Evolutionary conservation across 2,113 vertebrate species (phyloP), one percentile per base, ranked within the genome.

Genomic region (Illadopsis cleaveri): DNA sequence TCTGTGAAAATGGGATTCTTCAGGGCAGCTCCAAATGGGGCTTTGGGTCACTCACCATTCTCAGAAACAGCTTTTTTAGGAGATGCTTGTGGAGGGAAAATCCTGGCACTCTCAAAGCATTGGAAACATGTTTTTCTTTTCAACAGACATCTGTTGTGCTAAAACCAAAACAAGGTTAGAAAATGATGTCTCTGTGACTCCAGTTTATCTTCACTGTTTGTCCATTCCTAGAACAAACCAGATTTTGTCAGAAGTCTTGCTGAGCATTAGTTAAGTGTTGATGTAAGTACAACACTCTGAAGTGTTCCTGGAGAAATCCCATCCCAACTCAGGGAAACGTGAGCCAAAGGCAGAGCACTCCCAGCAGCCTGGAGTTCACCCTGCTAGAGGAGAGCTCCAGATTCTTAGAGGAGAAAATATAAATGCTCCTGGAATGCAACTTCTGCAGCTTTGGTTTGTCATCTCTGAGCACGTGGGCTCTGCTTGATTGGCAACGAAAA

Each of bases 111-210:
- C 84, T 57, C 78, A 71, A 89, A 88, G 40, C 88, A 21, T 38
- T 42, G 61, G 90, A 88, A 96, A 78, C 76, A 81, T 48, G 87
- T 90, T 96, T 95, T 95, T 75, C 88, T 86, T 92, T 76, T 89
- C 94, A 93, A 21, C 81, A 76, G 64, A 92, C 90, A 94, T 92
- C 90, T 95, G 93, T 60, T 83, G 69, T 90, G 85, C 92, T 86
- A 28, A 94, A 81, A 86, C 60, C 76, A 86, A 94, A 86, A n/a
- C 38, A 48, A 47, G 30, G 64, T 51, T 66, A 53, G 82, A 88
- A 86, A 94, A 90, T 15, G 71, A 87, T 82, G 90, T 25, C 65
- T 93, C 71, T 68, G 28, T 78, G 84, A 60, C 76, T 90, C 88
- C 73, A 48, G 75, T 83, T 89, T 81, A 72, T 92, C 86, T 82